Percentiles rank a stretch among this genome's conserved stretches.
Evolutionary conservation across 2,113 vertebrate species (phyloP).

Genomic region (Dicerorhinus sumatrensis): DNA sequence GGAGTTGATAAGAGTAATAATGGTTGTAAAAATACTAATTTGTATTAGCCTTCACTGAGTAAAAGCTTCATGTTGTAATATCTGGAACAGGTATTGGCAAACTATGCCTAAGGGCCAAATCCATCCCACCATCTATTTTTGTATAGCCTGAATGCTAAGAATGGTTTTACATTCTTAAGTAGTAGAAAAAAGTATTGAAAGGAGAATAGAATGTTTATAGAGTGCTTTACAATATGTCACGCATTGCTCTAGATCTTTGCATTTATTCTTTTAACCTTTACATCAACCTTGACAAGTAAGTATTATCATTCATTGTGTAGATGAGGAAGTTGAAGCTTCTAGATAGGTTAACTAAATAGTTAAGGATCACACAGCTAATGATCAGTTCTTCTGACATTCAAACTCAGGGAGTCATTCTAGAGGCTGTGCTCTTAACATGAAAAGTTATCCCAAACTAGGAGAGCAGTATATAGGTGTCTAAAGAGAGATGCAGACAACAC

Average conservation of each 20-base stretch:
- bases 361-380: background rate
- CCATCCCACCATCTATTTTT: background rate
- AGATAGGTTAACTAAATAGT: background rate
- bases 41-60: background rate
- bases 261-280: background rate
- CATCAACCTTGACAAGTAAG: background rate
- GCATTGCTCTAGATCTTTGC: background rate
- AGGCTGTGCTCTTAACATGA: background rate
- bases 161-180: background rate
- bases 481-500: background rate
- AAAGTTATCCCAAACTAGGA: background rate
- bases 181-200: background rate
- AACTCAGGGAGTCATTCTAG: background rate
- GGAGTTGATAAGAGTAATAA: background rate
- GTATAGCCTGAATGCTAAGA: background rate
- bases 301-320: background rate
- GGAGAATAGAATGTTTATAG: background rate
- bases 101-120: background rate
- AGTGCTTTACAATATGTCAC: background rate
- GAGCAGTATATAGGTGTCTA: background rate
- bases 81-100: background rate
- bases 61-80: background rate
- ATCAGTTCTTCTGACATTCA: background rate
- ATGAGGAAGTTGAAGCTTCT: background rate
- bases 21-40: background rate